phyloP scores from a whole-genome alignment of 2,888 invertebrate genomes.

The Euzophera pinguis region DNA sequence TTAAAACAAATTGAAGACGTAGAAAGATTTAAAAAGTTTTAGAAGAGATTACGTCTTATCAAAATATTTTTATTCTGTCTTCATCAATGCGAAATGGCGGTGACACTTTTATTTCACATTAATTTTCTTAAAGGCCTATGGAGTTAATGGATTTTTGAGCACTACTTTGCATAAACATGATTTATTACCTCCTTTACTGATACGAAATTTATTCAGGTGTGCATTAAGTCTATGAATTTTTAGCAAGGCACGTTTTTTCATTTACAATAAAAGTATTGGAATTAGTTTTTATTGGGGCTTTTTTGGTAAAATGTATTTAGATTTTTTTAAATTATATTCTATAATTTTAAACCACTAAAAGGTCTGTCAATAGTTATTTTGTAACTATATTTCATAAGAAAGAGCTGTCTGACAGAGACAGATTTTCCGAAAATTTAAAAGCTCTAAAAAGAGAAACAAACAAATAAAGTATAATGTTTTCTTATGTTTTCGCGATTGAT shows the following conservation, averaged over 20 bases:
- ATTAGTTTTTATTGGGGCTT: background rate
- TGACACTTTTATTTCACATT: slow-evolving; percentile 1
- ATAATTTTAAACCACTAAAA: too few species aligned
- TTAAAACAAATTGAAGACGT: background rate
- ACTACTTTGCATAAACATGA: slow-evolving; percentile 8
- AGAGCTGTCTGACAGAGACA: too few species aligned
- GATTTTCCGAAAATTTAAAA: too few species aligned
- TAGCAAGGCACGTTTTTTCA: background rate
- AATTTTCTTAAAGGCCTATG: background rate
- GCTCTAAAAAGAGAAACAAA: too few species aligned
- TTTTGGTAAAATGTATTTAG: background rate
- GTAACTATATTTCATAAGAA: too few species aligned
- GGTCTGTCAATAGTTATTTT: too few species aligned
- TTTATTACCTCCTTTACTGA: background rate
- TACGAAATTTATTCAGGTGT: slow-evolving; percentile 6
- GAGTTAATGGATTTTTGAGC: slow-evolving; percentile 9
- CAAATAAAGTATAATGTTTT: too few species aligned
- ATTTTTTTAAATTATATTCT: background rate
- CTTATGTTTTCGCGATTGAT: too few species aligned
- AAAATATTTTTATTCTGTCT: background rate
- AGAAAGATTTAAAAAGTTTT: too few species aligned
- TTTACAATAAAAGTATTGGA: background rate
- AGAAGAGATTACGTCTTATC: background rate
- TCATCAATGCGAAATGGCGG: background rate
- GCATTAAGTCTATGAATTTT: background rate